Base-by-base conservation (phyloP, 2,113 vertebrate genomes). In the Calypte anna region DNA sequence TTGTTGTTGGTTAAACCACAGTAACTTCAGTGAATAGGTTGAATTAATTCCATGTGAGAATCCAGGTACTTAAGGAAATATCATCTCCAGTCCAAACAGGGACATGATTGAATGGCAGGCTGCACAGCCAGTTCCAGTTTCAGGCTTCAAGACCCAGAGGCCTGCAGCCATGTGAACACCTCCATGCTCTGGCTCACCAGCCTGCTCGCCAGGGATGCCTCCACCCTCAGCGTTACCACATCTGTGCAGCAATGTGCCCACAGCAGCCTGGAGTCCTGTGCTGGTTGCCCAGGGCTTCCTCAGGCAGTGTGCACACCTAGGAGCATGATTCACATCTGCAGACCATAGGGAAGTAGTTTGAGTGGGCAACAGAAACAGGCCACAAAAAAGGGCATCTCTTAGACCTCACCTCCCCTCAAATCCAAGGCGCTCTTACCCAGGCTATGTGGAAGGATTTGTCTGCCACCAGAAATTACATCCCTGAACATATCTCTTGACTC, bases 71-170 rank as follows among this genome's bases (percentile, higher is more conserved):
- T 72, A 25, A 55, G 38, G 27, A 89, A 64, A 70, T 22, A 23
- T n/a, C 3, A 30, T 59, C 63, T 74, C 21, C 46, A 48, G 38
- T 69, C 75, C 72, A 94, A 46, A 86, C 3, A 7, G 24, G 40
- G 51, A 46, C 2, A 1, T 7, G 17, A 79, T 57, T 91, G 63
- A 73, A 36, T 2, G 23, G 50, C 72, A 88, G 79, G 58, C 57
- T 85, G 50, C 40, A 62, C 54, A 85, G 54, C 48, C 21, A 9
- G 38, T 85, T 79, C 75, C 3, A 5, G 15, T 2, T 72, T 27
- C 0, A 0, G n/a, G 11, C 22, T 64, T 31, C 4, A 77, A 80
- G 67, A n/a, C 28, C 28, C 24, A 27, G 67, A 25, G 28, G 17
- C 10, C 58, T 31, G 15, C 44, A 59, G 15, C 55, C 12, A 7